A percentile compares a stretch with the other conserved stretches of the same genome.
Conservation (phyloP, 2,888 invertebrate genomes). For the Macrophya annulata region DNA sequence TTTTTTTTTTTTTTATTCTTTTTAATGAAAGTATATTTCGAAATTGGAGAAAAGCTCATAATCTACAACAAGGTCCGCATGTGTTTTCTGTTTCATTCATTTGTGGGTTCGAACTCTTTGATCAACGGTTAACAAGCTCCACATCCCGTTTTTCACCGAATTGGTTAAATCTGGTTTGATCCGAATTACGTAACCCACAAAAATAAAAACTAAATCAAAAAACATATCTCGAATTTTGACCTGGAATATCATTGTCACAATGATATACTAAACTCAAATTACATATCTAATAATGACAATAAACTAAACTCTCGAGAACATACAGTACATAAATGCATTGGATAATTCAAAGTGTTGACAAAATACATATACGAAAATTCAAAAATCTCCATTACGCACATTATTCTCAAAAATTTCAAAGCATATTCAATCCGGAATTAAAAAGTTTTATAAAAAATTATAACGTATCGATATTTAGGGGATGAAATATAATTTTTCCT, state of each 20-base stretch:
- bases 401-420: not conserved
- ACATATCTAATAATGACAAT: not conserved
- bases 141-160: slow-evolving; percentile 16
- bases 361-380: not conserved
- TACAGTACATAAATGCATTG: not conserved
- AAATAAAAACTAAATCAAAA: not conserved
- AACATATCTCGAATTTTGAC: not conserved
- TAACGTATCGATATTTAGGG: not conserved
- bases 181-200: slow-evolving; percentile 17
- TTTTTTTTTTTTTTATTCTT: too few relatives aligned
- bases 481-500: not conserved
- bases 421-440: not conserved
- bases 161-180: slow-evolving; percentile 41
- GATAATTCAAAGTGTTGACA: not conserved
- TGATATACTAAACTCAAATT: not conserved
- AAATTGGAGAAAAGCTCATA: slow-evolving; percentile 7
- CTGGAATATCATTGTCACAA: not conserved
- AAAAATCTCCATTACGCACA: not conserved
- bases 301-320: not conserved
- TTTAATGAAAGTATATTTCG: too few relatives aligned
- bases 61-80: not conserved
- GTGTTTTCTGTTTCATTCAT: slow-evolving; percentile 18
- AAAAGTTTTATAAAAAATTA: not conserved
- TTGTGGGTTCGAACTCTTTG: slow-evolving; percentile 39
- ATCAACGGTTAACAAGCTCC: slow-evolving; percentile 49